phyloP scores from a whole-genome alignment of 2,888 invertebrate genomes.

The Catocala sponsa region DNA sequence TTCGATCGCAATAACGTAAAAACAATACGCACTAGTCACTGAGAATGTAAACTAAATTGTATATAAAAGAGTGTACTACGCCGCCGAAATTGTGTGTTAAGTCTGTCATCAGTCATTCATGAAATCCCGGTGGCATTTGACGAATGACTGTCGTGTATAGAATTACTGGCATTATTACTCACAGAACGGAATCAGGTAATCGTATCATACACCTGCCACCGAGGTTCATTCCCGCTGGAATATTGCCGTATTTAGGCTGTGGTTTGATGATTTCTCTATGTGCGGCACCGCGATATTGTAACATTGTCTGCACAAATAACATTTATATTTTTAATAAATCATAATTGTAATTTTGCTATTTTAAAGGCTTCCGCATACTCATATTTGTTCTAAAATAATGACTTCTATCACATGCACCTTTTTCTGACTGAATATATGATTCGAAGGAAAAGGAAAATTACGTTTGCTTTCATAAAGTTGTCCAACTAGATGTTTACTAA shows the following conservation, averaged over 20 bases:
- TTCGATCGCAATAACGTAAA: too few relatives aligned
- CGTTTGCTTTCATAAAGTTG: too few relatives aligned
- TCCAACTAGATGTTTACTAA: too few relatives aligned
- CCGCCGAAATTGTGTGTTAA: not conserved
- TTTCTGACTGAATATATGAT: too few relatives aligned
- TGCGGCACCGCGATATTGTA: constrained; percentile 58
- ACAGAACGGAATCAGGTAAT: constrained; percentile 68
- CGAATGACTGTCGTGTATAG: not conserved
- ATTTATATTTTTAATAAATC: not conserved
- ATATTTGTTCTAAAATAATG: not conserved
- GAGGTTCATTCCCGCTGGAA: constrained; percentile 77
- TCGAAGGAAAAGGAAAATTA: too few relatives aligned
- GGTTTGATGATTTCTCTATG: constrained; percentile 53
- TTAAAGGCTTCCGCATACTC: not conserved
- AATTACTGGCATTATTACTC: constrained; percentile 41
- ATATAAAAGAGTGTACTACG: not conserved
- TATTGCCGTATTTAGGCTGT: constrained; percentile 39
- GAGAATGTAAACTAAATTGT: not conserved
- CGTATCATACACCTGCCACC: constrained; percentile 72
- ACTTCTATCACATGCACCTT: too few relatives aligned
- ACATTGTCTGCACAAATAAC: constrained; percentile 51
- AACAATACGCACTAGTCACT: too few relatives aligned
- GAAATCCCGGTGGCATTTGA: too few relatives aligned
- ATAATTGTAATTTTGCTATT: not conserved
- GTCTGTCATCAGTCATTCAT: not conserved